Evolutionary conservation across 2,113 vertebrate genomes (phyloP), one percentile per base, ranked within the genome.

Genomic region (Agelaius phoeniceus): DNA sequence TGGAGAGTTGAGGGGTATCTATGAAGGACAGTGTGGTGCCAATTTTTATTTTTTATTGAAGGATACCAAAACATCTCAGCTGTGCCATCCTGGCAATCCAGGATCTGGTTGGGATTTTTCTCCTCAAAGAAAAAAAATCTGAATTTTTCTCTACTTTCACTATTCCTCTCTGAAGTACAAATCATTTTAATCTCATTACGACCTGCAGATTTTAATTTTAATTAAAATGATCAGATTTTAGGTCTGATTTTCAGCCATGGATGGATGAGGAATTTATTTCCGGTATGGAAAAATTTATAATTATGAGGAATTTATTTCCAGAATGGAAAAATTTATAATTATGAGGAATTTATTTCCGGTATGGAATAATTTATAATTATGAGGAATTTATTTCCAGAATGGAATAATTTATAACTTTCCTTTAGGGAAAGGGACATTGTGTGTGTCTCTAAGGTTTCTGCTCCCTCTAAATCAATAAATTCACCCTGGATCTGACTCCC

Each of bases 31-130:
- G 1, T 7, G 7, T 15, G 22, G 51, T 30, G 35, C 7, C 2
- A 28, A 9, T 24, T 10, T 11, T 59, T 52, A 52, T 28, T 67
- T 59, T 89, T 44, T 52, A 7, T 16, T 21, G 61, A 30, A 27
- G 11, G 8, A 26, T 4, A 5, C 1, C 5, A 15, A 71, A 62
- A 28, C 1, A 59, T 9, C 28, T 57, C 61, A 20, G 21, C 2
- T 26, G 10, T 20, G 27, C 23, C 77, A 59, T 4, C 27, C 20
- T 59, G 54, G 26, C 21, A 61, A 6, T 7, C 39, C 77, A 52
- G 35, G 43, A 46, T n/a, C 44, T n/a, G 18, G 2, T 13, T 62
- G n/a, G 59, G 44, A 57, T 66, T 61, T 12, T 69, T 90, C 74
- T 4, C 27, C 21, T 65, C 26, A 9, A 59, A 72, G 17, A 8